Base-by-base conservation (phyloP, 2,888 invertebrate species). In the Chromoteleia sp. region DNA sequence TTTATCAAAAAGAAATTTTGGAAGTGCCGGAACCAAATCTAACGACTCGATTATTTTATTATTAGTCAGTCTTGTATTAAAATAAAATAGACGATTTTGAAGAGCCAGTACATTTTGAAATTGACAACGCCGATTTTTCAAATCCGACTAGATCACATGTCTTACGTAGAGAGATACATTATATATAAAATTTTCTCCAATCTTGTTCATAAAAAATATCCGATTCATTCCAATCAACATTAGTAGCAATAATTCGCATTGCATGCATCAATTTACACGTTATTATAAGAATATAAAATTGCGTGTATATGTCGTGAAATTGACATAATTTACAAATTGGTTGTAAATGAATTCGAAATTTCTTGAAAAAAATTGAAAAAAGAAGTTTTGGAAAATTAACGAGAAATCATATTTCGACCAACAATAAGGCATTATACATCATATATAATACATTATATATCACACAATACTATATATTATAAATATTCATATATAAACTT, bases 61-160 rank as follows among this genome's bases (percentile, higher is more conserved):
- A 21, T 21, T n/a, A 8, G 2, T 58, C 71, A 71, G 68, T 70
- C 77, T 59, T 71, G 21, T 15, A 52, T 36, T 15, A 33, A 48
- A 61, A 61, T 39, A 15, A 68, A 29, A 30, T 25, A 2, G 7
- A 68, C 63, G 68, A 74, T 74, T 68, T 68, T 56, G 61, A 59
- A 80, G 79, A 74, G 74, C 39, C 33, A 19, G 33, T 25, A 19
- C 17, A 56, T 14, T 74, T 41, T 50, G 14, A 70, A 71, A 43
- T 73, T 54, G 54, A 54, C 67, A 45, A 58, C 29, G 29, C 52
- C 58, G 45, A 67, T 76, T 71, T 33, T 63, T 71, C 59, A 65
- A 75, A 81, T 76, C 48, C 76, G 81, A 81, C 81, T 81, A 81
- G 81, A 81, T 67, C 54, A 54, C 43, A 43, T 79, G 63, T 73